Evolutionary conservation across 2,113 vertebrate genomes (phyloP), one percentile per base, ranked within the genome.

Genomic region (Otocyon megalotis): DNA sequence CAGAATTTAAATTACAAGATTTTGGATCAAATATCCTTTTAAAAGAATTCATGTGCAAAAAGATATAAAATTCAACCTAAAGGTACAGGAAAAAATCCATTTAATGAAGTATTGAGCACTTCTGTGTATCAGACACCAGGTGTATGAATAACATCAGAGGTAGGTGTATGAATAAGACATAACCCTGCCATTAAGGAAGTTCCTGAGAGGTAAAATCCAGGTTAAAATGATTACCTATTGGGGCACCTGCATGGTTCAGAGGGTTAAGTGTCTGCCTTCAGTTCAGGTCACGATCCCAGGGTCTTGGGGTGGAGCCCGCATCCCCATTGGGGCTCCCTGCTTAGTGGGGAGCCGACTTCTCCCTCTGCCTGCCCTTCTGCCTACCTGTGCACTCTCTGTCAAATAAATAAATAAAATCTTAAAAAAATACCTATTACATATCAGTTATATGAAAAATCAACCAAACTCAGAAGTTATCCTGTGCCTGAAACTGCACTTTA

Each of bases 201-300:
- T 43, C 24, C 71, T 72, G 53, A 63, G 35, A 95, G 48, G 74
- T 88, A 96, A 94, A 85, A 94, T 94, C 60, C 11, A 86, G 80
- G 24, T 83, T 92, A 95, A 92, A 94, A 84, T 10, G 74, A 60
- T 85, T 72, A 82, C 22, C 30, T 90, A 43, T 8, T 43, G 43
- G 43, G 43, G 43, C 43, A 43, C 43, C 43, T 43, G 43, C 43
- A 43, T 43, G 43, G 7, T 43, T 43, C 43, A 43, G 43, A 43
- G 43, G 43, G 43, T 43, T 43, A 43, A 43, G 43, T 43, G 43
- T 8, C 43, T 43, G 43, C 43, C 43, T 43, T 43, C 43, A 43
- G 43, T 7, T 43, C 43, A 43, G 43, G 43, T 43, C 43, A 43
- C 8, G 43, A 43, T 43, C 43, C 43, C 43, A 43, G 43, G 43